phyloP scores from a whole-genome alignment of 2,888 invertebrate genomes.

The Tachystola acroxantha region DNA sequence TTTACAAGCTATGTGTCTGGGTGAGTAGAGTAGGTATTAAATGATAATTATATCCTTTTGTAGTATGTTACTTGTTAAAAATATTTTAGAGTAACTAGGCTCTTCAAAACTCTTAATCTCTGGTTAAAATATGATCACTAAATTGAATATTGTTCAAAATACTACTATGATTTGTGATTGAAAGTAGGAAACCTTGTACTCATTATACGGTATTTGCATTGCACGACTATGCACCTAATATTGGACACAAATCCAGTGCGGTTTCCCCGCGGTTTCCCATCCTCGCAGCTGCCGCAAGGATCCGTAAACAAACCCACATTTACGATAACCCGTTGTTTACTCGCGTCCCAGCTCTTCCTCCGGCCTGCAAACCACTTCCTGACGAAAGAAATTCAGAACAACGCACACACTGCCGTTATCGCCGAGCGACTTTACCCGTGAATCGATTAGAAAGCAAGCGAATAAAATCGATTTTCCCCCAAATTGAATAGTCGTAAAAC shows the following conservation, averaged over 20 bases:
- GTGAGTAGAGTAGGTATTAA: no score
- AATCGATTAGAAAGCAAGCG: conserved; percentile 68
- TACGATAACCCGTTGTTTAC: conserved; percentile 41
- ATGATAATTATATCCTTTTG: no score
- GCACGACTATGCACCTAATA: neutral
- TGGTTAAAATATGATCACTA: no score
- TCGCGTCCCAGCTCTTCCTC: conserved; percentile 38
- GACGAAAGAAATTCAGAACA: conserved; percentile 46
- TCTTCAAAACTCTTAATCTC: no score
- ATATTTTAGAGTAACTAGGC: no score
- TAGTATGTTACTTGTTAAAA: no score
- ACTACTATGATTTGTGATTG: no score
- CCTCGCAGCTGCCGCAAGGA: conserved; percentile 16
- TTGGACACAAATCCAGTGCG: neutral
- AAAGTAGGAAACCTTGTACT: no score
- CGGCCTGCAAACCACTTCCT: conserved; percentile 67
- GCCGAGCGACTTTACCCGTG: conserved; percentile 59
- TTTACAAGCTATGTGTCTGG: no score
- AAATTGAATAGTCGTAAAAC: conserved; percentile 73
- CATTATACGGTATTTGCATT: no score
- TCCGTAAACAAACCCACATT: conserved; percentile 28
- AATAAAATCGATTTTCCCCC: conserved; percentile 78
- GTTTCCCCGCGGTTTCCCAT: neutral
- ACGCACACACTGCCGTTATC: conserved; percentile 29
- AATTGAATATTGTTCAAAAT: no score